Percentiles rank a stretch among this genome's conserved stretches.
These are phyloP conservation scores for Naso thynnoides DNA, from an alignment of 2,797 vertebrate genomes.

Conservation along the genomic window DNA sequence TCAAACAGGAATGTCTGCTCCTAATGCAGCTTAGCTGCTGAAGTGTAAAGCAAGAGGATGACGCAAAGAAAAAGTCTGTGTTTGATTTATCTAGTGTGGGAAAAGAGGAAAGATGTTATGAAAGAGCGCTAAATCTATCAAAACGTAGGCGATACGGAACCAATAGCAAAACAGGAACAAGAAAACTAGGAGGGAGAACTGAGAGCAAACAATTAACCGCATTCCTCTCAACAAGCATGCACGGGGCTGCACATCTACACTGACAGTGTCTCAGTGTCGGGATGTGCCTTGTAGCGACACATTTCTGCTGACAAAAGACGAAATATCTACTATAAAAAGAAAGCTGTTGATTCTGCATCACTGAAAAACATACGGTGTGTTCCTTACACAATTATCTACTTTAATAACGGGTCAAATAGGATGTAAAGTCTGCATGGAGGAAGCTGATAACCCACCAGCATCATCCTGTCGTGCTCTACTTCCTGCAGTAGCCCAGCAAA, in stretches of 20 bases:
- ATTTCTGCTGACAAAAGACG: not conserved
- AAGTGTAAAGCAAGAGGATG: not conserved
- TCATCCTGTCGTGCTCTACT: slow-evolving; percentile 95
- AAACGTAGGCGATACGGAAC: not conserved
- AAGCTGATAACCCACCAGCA: slow-evolving; percentile 91
- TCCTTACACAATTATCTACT: slow-evolving; percentile 12
- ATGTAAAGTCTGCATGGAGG: slow-evolving; percentile 49
- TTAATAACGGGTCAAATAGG: slow-evolving; percentile 24
- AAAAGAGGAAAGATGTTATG: not conserved
- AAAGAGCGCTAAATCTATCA: slow-evolving; percentile 2
- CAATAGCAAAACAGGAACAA: slow-evolving; percentile 32
- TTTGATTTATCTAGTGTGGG: not conserved
- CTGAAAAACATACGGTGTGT: not conserved
- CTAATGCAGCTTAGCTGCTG: not conserved
- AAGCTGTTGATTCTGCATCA: not conserved
- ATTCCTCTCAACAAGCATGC: not conserved
- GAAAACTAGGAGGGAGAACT: slow-evolving; percentile 35
- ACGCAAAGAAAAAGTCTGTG: not conserved
- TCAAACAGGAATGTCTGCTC: slow-evolving; percentile 42
- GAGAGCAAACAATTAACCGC: slow-evolving; percentile 27
- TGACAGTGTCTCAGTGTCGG: not conserved
- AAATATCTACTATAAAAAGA: no score
- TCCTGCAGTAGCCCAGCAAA: slow-evolving; percentile 95
- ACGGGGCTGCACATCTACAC: not conserved
- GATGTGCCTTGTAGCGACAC: not conserved